A percentile compares a stretch with the other conserved stretches of the same genome.
Conservation (phyloP, 2,113 vertebrate genomes). For the Rhinoderma darwinii region DNA sequence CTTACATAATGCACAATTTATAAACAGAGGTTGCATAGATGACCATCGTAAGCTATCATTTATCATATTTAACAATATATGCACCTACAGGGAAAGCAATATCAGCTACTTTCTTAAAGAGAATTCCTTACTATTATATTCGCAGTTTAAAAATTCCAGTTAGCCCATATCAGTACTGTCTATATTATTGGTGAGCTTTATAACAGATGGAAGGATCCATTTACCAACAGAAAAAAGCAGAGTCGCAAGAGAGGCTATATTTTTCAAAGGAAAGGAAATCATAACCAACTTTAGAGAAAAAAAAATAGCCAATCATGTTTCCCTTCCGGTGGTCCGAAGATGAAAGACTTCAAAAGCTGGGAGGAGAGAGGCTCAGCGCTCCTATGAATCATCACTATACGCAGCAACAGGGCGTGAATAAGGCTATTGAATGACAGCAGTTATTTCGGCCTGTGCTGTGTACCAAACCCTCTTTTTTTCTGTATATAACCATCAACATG, state of each 20-base stretch:
- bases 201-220: not conserved
- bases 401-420: conserved; percentile 50
- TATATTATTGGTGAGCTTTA: not conserved
- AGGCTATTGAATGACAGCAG: conserved; percentile 37
- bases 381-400: conserved; percentile 39
- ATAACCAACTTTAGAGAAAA: conserved; percentile 22
- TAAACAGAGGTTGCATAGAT: not conserved
- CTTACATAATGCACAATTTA: not conserved
- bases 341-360: conserved; percentile 42
- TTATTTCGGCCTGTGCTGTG: conserved; percentile 8
- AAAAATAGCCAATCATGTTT: conserved; percentile 38
- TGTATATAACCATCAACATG: not conserved
- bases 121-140: not conserved
- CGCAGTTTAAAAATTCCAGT: not conserved
- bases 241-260: not conserved
- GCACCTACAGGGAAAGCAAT: not conserved
- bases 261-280: conserved; percentile 8
- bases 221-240: not conserved
- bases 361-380: conserved; percentile 35
- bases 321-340: conserved; percentile 49
- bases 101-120: not conserved
- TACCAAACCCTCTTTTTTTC: not conserved
- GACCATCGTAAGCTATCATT: not conserved
- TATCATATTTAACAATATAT: not conserved
- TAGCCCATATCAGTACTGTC: not conserved